Conservation (phyloP, 2,888 invertebrate genomes). For the Homarus gammarus region DNA sequence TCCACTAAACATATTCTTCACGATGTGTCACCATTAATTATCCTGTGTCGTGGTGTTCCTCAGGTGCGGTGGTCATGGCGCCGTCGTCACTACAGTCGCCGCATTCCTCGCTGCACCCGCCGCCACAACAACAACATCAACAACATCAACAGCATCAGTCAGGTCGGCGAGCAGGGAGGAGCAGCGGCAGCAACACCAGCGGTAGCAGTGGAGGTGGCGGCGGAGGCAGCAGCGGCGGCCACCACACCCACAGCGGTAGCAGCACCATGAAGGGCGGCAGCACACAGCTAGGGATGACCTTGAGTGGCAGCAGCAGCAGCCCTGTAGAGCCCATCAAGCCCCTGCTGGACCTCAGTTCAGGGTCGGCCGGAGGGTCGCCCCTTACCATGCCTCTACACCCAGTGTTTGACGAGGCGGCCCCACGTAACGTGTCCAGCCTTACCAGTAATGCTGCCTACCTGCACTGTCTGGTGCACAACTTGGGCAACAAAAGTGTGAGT, state of each 20-base stretch:
- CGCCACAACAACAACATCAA: background rate
- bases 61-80: background rate
- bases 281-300: slow-evolving; percentile 20
- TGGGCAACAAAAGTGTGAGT: slow-evolving; percentile 69
- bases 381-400: slow-evolving; percentile 62
- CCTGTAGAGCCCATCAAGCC: slow-evolving; percentile 73
- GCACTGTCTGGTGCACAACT: slow-evolving; percentile 69
- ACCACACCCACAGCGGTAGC: background rate
- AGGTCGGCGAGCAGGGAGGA: background rate
- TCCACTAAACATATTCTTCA: too few relatives aligned
- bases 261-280: background rate
- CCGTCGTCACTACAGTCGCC: background rate
- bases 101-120: background rate
- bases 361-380: slow-evolving; percentile 22
- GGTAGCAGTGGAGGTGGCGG: background rate
- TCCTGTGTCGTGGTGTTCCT: background rate
- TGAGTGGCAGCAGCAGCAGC: slow-evolving; percentile 72
- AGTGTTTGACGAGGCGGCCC: slow-evolving; percentile 68
- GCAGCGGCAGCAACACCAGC: background rate
- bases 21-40: too few relatives aligned
- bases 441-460: slow-evolving; percentile 69
- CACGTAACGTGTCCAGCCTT: slow-evolving; percentile 59
- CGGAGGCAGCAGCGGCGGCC: background rate
- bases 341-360: slow-evolving; percentile 57
- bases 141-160: slow-evolving; percentile 10